Conservation (phyloP, 2,113 vertebrate genomes). For the Pangasianodon hypophthalmus region DNA sequence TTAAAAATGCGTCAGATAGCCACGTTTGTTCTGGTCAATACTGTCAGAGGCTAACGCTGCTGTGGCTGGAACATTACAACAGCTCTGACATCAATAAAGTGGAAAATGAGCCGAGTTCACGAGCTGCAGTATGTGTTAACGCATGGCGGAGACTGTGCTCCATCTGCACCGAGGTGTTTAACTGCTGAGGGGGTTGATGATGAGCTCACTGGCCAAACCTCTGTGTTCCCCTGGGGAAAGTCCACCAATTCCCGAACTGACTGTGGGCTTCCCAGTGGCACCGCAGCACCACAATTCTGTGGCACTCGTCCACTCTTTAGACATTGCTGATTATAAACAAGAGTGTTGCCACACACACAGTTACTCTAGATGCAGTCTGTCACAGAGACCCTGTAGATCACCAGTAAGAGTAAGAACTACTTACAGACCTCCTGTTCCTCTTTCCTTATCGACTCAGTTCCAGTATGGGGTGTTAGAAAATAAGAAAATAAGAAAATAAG, state of each 20-base stretch:
- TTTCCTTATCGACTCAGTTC: background rate
- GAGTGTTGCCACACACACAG: conserved; percentile 49
- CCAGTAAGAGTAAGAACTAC: background rate
- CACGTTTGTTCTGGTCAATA: conserved; percentile 35
- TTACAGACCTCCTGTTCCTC: background rate
- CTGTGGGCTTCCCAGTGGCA: conserved; percentile 45
- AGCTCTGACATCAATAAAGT: conserved; percentile 5
- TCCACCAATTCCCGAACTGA: conserved; percentile 26
- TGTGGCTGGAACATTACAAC: conserved; percentile 36
- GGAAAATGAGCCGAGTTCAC: conserved; percentile 11
- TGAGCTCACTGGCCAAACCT: conserved; percentile 52
- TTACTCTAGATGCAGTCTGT: conserved; percentile 19
- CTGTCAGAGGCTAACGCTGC: conserved; percentile 16
- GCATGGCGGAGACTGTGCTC: conserved; percentile 2
- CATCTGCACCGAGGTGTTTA: conserved; percentile 31
- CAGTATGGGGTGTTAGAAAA: too few species aligned
- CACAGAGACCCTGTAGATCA: background rate
- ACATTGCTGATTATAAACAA: conserved; percentile 56
- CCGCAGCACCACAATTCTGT: conserved; percentile 40
- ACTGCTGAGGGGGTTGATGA: conserved; percentile 17
- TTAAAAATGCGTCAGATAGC: conserved; percentile 11
- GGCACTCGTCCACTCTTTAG: conserved; percentile 17
- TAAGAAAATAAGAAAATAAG: too few species aligned
- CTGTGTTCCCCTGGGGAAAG: conserved; percentile 12
- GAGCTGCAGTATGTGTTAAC: conserved; percentile 17